Base-by-base conservation (phyloP, 2,113 vertebrate species). In the Apistogramma diplotaenia region DNA sequence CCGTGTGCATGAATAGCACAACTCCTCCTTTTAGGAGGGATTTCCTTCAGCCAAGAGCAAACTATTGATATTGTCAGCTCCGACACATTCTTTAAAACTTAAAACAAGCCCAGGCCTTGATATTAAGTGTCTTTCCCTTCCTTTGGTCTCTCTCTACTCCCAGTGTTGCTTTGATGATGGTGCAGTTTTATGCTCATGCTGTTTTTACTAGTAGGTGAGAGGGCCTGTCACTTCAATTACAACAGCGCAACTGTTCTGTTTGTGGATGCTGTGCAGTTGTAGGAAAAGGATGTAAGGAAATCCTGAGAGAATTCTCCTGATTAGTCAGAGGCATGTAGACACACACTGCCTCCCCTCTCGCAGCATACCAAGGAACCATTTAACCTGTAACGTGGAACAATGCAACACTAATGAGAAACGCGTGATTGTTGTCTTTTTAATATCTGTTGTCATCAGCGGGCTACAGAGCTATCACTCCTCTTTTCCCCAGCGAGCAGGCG, bases 211-310 rank as follows among this genome's bases (percentile, higher is more conserved):
- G 80, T 18, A 85, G 76, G 75, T 87, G 82, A 91, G 79, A 84
- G 82, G 72, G 21, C 76, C 62, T 83, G 93, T 93, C 93, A 91
- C 82, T 89, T 91, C 82, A 85, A 81, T 90, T 86, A 62, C 76
- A 83, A 74, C 37, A 75, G 58, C 19, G 76, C 55, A 53, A 33
- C 33, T 0, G 56, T 61, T 75, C 27, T 35, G 54, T 86, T 86
- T 85, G 61, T 72, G 57, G 76, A 67, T 83, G 59, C 21, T 83
- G 67, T 31, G 35, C 76, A 79, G 87, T 85, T 84, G 75, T 59
- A 75, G 54, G 35, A 79, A 79, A 74, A 55, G 11, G 37, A 70
- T 8, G 43, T 51, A n/a, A 78, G 58, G 37, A 56, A 31, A 74
- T 77, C 91, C 84, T 81, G 3, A 16, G 83, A 60, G 86, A 84